Evolutionary conservation across 2,113 vertebrate genomes (phyloP).

Genomic region (Butorides virescens): DNA sequence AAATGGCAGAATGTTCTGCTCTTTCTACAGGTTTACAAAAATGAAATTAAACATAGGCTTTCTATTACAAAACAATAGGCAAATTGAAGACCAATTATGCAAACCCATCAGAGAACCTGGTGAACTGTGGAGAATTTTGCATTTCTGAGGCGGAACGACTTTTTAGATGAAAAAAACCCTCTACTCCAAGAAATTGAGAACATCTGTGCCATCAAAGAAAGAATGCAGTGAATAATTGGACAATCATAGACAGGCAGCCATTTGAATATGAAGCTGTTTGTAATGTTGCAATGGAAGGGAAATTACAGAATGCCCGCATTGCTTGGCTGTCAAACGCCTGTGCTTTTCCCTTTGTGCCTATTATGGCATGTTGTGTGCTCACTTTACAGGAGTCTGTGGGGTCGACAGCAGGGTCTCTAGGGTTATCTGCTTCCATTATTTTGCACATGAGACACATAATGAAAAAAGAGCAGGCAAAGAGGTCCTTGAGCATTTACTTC

Average conservation of each 20-base stretch:
- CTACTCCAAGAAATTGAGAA: constrained; percentile 79
- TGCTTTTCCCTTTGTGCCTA: constrained; percentile 34
- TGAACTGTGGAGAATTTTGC: constrained; percentile 73
- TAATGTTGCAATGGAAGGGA: constrained; percentile 48
- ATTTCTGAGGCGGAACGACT: constrained; percentile 74
- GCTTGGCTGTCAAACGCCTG: background rate
- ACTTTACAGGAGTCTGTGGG: background rate
- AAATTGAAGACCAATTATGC: constrained; percentile 81
- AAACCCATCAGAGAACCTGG: constrained; percentile 75
- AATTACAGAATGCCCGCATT: constrained; percentile 2
- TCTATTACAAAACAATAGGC: constrained; percentile 79
- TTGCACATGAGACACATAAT: background rate
- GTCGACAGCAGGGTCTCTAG: background rate
- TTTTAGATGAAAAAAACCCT: constrained; percentile 64
- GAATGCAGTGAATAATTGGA: constrained; percentile 80
- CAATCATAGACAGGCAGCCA: constrained; percentile 76
- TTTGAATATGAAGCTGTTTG: constrained; percentile 72
- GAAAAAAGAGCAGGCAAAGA: background rate
- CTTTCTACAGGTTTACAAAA: constrained; percentile 76
- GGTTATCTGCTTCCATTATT: constrained; percentile 32
- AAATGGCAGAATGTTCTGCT: constrained; percentile 58
- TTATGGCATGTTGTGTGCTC: background rate
- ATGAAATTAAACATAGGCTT: constrained; percentile 75
- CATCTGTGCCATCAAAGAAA: constrained; percentile 80
- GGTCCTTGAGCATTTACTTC: background rate